Evolutionary conservation across 2,888 invertebrate genomes (phyloP).

Genomic region (Apoderus coryli): DNA sequence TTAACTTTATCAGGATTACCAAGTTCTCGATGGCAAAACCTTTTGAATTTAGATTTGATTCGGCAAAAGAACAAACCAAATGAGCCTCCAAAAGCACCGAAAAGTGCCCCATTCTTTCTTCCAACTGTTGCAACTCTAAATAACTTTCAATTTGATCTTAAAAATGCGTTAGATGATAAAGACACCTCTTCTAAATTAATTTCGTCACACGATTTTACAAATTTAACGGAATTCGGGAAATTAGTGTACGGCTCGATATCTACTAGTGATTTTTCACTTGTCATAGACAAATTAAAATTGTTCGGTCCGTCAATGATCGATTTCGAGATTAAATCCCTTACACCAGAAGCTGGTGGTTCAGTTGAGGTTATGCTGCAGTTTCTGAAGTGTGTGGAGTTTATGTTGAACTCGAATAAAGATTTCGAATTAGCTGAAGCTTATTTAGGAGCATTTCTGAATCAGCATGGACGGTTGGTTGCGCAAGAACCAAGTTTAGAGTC

Average conservation of each 20-base stretch:
- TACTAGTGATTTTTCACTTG: constrained; percentile 38
- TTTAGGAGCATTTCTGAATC: constrained; percentile 73
- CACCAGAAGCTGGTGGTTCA: constrained; percentile 64
- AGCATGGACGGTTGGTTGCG: constrained; percentile 49
- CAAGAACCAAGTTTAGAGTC: constrained; percentile 39
- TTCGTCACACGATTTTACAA: constrained; percentile 43
- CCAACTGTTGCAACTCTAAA: constrained; percentile 78
- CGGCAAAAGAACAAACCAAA: constrained; percentile 83
- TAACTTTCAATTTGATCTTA: constrained; percentile 65
- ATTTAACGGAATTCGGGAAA: constrained; percentile 55
- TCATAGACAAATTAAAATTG: constrained; percentile 47
- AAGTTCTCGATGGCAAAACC: constrained; percentile 81
- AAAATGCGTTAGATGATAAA: constrained; percentile 24
- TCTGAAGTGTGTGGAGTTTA: constrained; percentile 52
- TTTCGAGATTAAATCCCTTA: constrained; percentile 68
- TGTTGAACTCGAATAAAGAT: constrained; percentile 60
- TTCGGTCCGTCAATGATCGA: constrained; percentile 77
- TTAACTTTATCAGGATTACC: constrained; percentile 77
- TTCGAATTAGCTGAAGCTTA: constrained; percentile 89
- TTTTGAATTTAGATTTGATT: constrained; percentile 44
- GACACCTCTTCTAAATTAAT: constrained; percentile 37
- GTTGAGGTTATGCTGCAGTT: constrained; percentile 60
- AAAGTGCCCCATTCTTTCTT: constrained; percentile 90
- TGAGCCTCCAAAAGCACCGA: constrained; percentile 64
- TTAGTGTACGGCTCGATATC: constrained; percentile 38